A percentile compares a stretch with the other conserved stretches of the same genome.
These are phyloP conservation scores for Corythornis vintsioides DNA, from an alignment of 2,113 vertebrate species.

Conservation along the genomic window DNA sequence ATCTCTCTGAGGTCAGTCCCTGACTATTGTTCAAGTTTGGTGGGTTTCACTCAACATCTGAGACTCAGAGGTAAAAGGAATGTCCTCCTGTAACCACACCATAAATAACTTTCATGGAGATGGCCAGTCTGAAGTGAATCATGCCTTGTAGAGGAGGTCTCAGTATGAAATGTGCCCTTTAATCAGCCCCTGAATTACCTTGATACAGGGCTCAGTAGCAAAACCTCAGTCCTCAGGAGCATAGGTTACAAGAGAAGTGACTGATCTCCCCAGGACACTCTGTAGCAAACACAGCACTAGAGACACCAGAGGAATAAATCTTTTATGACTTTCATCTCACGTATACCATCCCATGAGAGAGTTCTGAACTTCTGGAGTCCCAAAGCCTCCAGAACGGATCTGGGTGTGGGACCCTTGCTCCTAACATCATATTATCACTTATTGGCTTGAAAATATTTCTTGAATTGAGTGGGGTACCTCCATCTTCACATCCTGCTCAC, in stretches of 20 bases:
- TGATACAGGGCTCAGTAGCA: rapidly evolving
- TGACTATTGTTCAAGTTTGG: slow-evolving; percentile 31
- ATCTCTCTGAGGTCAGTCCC: slow-evolving; percentile 35
- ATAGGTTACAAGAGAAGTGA: rapidly evolving
- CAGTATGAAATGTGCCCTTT: background rate
- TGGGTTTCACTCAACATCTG: slow-evolving; percentile 35
- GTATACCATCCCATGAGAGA: background rate
- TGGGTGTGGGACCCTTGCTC: rapidly evolving
- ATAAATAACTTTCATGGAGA: slow-evolving; percentile 46
- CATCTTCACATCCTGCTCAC: background rate
- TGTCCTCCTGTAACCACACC: slow-evolving; percentile 25
- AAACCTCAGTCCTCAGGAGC: background rate
- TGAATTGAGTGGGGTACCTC: background rate
- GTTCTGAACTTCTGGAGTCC: background rate
- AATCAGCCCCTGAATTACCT: background rate
- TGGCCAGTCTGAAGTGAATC: slow-evolving; percentile 15
- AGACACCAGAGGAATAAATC: background rate
- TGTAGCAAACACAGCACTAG: background rate
- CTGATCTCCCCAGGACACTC: background rate
- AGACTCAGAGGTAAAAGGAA: slow-evolving; percentile 29
- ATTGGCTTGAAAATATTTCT: background rate
- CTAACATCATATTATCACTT: rapidly evolving
- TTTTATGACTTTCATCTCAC: background rate
- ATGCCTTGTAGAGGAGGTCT: background rate
- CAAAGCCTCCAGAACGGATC: background rate